Conservation (phyloP, 2,888 invertebrate genomes). For the Drosophila sordidapex region DNA sequence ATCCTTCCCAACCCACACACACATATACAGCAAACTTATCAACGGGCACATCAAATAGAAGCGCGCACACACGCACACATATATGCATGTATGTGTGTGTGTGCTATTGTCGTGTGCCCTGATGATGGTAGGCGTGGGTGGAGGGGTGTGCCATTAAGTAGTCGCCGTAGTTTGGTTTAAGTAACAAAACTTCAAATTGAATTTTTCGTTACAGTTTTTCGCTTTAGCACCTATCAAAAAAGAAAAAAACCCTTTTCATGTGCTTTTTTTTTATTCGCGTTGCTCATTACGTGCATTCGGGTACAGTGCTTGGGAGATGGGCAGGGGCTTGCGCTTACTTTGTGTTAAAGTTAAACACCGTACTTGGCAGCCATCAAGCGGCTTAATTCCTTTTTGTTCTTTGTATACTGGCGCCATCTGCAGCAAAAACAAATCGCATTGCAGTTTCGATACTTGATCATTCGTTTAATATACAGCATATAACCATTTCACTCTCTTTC, state of each 20-base stretch:
- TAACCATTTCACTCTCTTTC: slow-evolving; percentile 5
- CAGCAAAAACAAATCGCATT: background rate
- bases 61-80: slow-evolving; percentile 17
- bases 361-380: slow-evolving; percentile 55
- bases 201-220: slow-evolving; percentile 74
- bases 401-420: background rate
- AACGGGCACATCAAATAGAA: slow-evolving; percentile 61
- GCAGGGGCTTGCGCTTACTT: slow-evolving; percentile 43
- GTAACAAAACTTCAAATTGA: slow-evolving; percentile 80
- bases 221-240: slow-evolving; percentile 77
- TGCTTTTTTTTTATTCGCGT: slow-evolving; percentile 40
- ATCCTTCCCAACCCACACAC: slow-evolving; percentile 15
- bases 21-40: slow-evolving; percentile 62
- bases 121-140: slow-evolving; percentile 43
- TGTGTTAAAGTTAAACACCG: slow-evolving; percentile 60
- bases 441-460: slow-evolving; percentile 25
- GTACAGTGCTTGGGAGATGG: background rate
- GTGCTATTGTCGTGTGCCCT: slow-evolving; percentile 27
- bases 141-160: slow-evolving; percentile 72
- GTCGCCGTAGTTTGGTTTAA: slow-evolving; percentile 77
- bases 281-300: slow-evolving; percentile 60
- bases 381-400: slow-evolving; percentile 49
- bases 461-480: background rate
- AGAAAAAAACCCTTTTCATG: slow-evolving; percentile 51
- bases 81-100: slow-evolving; percentile 11